A percentile compares a stretch with the other conserved stretches of the same genome.
Evolutionary conservation across 2,797 vertebrate genomes (phyloP).

Genomic region (Poeciliopsis presidionis): DNA sequence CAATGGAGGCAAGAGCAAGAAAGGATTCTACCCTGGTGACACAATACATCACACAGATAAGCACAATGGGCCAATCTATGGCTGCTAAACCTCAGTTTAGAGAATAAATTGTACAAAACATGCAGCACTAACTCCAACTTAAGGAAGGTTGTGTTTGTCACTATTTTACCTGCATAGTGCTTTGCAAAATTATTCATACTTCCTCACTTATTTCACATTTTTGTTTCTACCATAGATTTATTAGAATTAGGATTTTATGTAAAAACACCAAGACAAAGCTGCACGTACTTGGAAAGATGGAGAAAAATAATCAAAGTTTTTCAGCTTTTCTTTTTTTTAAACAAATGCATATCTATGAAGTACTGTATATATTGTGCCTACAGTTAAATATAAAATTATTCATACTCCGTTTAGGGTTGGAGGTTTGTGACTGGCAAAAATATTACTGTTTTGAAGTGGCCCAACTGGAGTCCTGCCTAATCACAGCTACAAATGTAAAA

Average conservation of each 20-base stretch:
- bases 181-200: background rate
- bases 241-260: background rate
- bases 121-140: background rate
- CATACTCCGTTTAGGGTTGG: background rate
- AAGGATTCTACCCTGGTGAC: conserved; percentile 61
- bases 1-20: conserved; percentile 61
- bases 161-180: background rate
- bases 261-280: background rate
- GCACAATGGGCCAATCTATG: conserved; percentile 44
- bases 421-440: background rate
- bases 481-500: background rate
- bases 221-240: background rate
- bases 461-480: background rate
- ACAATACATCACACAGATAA: conserved; percentile 49
- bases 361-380: background rate
- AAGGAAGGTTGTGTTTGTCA: background rate
- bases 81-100: conserved; percentile 35
- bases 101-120: conserved; percentile 17
- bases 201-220: background rate
- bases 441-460: background rate
- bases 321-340: background rate
- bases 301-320: background rate
- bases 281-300: background rate
- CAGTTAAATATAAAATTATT: background rate
- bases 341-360: background rate